phyloP scores from a whole-genome alignment of 2,113 vertebrate species.

The Opisthocomus hoazin region DNA sequence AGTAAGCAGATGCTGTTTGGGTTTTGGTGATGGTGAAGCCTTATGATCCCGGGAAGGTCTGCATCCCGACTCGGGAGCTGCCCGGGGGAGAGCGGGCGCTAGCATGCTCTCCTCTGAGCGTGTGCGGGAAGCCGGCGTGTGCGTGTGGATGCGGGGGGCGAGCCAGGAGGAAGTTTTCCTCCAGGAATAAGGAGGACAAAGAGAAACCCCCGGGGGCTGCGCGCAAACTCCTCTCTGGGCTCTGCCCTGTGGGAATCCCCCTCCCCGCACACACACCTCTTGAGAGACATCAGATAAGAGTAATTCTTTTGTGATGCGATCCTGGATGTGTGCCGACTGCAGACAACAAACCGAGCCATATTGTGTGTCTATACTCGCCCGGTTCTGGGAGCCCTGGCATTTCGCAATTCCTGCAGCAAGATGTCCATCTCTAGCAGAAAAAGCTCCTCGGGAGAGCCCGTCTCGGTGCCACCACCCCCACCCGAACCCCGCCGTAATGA shows the following conservation, averaged over 20 bases:
- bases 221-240: neutral
- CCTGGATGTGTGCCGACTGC: constrained; percentile 46
- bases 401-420: constrained; percentile 47
- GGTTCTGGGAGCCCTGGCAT: constrained; percentile 11
- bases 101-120: neutral
- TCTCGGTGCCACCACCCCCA: neutral
- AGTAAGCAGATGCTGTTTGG: neutral
- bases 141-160: neutral
- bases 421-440: constrained; percentile 24
- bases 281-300: constrained; percentile 41
- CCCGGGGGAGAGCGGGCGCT: neutral
- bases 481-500: neutral
- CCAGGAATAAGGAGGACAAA: constrained; percentile 33
- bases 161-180: constrained; percentile 27
- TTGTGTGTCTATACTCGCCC: constrained; percentile 63
- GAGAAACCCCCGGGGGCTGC: constrained; percentile 22
- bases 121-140: neutral
- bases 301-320: constrained; percentile 56
- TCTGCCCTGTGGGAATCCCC: constrained; percentile 50
- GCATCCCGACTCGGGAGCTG: neutral
- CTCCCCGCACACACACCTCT: constrained; percentile 16
- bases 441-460: neutral
- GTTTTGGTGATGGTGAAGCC: neutral
- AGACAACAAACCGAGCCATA: constrained; percentile 36
- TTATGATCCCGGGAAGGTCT: neutral